Percentiles rank a stretch among this genome's conserved stretches.
Evolutionary conservation across 2,113 vertebrate species (phyloP).

Genomic region (Tricholaema leucomelas): DNA sequence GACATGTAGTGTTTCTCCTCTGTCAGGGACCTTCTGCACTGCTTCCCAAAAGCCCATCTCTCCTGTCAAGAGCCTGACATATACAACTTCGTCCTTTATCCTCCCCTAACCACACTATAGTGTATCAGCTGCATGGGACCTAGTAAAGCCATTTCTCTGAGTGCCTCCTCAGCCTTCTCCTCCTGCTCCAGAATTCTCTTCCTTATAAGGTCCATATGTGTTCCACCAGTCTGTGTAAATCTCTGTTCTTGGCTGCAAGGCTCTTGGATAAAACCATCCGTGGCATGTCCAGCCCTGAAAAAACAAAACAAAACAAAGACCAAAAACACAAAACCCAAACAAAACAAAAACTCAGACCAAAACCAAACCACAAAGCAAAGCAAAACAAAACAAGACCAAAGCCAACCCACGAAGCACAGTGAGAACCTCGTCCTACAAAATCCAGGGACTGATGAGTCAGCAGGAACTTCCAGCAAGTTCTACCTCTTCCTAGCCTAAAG

Average conservation of each 20-base stretch:
- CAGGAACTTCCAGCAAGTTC: constrained; percentile 37
- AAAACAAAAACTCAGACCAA: background rate
- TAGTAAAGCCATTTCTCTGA: background rate
- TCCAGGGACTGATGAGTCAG: constrained; percentile 18
- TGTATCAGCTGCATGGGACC: background rate
- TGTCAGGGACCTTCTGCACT: background rate
- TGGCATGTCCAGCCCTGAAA: constrained; percentile 29
- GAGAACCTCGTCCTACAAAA: constrained; percentile 27
- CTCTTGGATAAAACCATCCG: background rate
- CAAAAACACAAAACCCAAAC: background rate
- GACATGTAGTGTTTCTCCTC: rapidly evolving
- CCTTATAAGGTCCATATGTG: background rate
- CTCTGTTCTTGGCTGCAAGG: rapidly evolving
- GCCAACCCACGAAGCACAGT: constrained; percentile 8
- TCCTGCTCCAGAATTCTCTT: background rate
- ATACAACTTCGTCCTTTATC: rapidly evolving
- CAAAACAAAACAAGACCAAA: background rate
- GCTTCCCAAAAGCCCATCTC: background rate
- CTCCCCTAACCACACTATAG: rapidly evolving
- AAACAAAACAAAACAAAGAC: rapidly evolving
- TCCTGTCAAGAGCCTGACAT: rapidly evolving
- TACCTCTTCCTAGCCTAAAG: constrained; percentile 34
- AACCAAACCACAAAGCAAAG: background rate
- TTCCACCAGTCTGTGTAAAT: background rate
- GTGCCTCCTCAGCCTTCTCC: background rate